phyloP scores from a whole-genome alignment of 2,113 vertebrate species.

The Zosterops hypoxanthus region DNA sequence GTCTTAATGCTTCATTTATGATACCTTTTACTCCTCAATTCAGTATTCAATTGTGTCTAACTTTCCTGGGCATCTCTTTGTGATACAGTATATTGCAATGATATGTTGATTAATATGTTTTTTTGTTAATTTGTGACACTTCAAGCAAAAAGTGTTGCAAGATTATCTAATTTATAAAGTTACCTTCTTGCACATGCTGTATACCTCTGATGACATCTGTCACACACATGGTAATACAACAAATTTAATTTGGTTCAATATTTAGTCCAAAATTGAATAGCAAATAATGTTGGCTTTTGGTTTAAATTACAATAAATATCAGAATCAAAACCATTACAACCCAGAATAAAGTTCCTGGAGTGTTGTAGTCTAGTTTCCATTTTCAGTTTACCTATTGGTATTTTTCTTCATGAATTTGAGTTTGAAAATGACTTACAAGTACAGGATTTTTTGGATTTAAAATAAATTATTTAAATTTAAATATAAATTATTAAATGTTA shows the following conservation, averaged over 20 bases:
- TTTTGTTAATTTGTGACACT: background rate
- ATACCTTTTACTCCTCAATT: background rate
- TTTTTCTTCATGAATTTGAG: background rate
- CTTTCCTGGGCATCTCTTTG: background rate
- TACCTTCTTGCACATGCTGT: background rate
- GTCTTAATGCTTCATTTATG: constrained; percentile 34
- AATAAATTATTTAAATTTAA: background rate
- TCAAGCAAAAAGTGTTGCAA: background rate
- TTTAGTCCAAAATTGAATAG: background rate
- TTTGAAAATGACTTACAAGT: background rate
- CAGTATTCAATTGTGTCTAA: background rate
- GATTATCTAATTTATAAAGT: background rate
- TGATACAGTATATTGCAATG: background rate
- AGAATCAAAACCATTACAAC: background rate
- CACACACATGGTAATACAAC: background rate
- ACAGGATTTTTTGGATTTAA: background rate
- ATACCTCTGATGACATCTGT: background rate
- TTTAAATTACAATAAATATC: background rate
- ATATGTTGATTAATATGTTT: background rate
- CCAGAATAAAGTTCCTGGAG: background rate
- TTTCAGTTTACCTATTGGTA: background rate
- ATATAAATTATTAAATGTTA: background rate
- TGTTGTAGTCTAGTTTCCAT: background rate
- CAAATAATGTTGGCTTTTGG: background rate
- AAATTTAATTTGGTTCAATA: background rate